phyloP scores from a whole-genome alignment of 2,113 vertebrate genomes.

The Elgaria multicarinata region DNA sequence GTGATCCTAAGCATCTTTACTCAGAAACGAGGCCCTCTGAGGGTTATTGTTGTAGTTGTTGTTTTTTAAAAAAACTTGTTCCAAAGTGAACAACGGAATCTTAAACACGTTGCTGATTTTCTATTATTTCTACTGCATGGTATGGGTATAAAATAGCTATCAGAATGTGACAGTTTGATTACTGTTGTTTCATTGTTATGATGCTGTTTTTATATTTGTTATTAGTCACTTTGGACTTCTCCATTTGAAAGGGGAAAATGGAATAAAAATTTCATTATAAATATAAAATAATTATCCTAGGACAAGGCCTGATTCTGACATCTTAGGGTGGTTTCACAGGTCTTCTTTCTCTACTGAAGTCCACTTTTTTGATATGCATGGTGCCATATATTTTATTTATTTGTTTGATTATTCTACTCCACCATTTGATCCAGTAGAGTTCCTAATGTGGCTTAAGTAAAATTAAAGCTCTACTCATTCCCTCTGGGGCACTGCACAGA shows the following conservation, averaged over 20 bases:
- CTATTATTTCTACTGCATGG: neutral
- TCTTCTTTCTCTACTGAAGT: neutral
- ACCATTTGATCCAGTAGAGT: neutral
- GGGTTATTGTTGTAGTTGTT: no score
- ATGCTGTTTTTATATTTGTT: neutral
- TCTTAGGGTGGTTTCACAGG: neutral
- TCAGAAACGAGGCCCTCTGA: neutral
- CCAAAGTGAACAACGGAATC: neutral
- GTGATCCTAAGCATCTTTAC: neutral
- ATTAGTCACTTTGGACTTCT: neutral
- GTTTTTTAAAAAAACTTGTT: neutral
- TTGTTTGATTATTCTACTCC: neutral
- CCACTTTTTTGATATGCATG: neutral
- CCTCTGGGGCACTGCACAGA: no score
- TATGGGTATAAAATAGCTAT: neutral
- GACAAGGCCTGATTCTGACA: slow-evolving; percentile 9
- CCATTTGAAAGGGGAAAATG: neutral
- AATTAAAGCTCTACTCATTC: neutral
- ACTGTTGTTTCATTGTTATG: neutral
- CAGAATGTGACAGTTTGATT: neutral
- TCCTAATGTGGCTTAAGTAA: neutral
- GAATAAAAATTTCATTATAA: neutral
- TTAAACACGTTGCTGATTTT: neutral
- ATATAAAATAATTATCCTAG: slow-evolving; percentile 1
- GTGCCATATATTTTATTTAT: neutral